A percentile compares a stretch with the other conserved stretches of the same genome.
Conservation (phyloP, 2,797 vertebrate species). For the Periparus ater region DNA sequence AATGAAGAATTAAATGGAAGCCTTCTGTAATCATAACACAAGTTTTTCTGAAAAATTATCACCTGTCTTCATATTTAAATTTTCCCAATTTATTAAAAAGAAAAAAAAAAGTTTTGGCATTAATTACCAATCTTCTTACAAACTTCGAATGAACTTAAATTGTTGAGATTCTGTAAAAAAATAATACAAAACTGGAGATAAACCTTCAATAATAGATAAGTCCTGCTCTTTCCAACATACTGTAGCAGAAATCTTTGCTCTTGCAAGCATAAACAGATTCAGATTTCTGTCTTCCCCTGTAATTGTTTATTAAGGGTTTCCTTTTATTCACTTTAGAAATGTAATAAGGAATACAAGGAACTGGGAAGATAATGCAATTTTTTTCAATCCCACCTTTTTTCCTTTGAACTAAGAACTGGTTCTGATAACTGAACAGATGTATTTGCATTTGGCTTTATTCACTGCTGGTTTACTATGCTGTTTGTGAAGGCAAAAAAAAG, state of each 20-base stretch:
- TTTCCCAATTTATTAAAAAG: not conserved
- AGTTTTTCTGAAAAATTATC: not conserved
- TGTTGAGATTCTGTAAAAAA: not conserved
- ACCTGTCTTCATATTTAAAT: not conserved
- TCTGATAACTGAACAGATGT: not conserved
- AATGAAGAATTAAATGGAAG: not conserved
- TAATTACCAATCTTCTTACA: not conserved
- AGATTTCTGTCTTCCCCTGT: not conserved
- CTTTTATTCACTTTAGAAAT: not conserved
- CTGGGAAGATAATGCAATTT: not conserved
- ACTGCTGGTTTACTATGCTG: not conserved
- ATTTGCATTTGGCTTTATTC: not conserved
- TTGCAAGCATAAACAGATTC: not conserved
- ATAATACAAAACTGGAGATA: not conserved
- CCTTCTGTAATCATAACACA: not conserved
- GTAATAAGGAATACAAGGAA: not conserved
- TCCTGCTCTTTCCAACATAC: not conserved
- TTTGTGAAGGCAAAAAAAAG: conserved; percentile 38
- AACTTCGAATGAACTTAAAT: not conserved
- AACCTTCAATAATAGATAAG: not conserved
- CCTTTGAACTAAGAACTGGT: not conserved
- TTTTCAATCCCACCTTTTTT: not conserved
- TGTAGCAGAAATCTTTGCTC: not conserved
- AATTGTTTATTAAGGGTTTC: not conserved
- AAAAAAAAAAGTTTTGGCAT: not conserved